A percentile compares a stretch with the other conserved stretches of the same genome.
Evolutionary conservation across 2,888 invertebrate genomes (phyloP).

Genomic region (Synergus umbraculus): DNA sequence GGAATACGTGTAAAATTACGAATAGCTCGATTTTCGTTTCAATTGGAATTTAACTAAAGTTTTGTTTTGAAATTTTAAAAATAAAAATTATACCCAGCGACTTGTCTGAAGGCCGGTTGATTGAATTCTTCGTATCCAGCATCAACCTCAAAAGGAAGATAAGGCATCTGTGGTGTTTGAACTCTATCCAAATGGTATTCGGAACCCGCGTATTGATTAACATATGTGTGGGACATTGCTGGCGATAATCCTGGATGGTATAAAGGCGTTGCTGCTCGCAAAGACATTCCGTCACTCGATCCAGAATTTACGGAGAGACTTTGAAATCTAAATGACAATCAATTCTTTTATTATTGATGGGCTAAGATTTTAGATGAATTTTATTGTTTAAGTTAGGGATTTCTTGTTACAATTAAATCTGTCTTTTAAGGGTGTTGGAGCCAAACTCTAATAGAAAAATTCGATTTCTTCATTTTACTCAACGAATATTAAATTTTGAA

Average conservation of each 20-base stretch:
- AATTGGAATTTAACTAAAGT: background rate
- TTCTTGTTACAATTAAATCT: no score
- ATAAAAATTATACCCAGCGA: constrained; percentile 63
- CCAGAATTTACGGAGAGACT: constrained; percentile 81
- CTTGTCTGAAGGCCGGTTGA: constrained; percentile 70
- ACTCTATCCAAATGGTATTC: constrained; percentile 79
- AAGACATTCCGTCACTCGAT: constrained; percentile 69
- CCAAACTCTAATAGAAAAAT: no score
- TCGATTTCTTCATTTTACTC: no score
- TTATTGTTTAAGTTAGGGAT: no score
- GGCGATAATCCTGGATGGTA: constrained; percentile 76
- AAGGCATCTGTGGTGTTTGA: constrained; percentile 74
- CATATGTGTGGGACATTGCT: constrained; percentile 79
- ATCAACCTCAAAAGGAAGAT: constrained; percentile 71
- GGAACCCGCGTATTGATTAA: constrained; percentile 80
- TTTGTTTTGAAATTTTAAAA: background rate
- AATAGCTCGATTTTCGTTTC: no score
- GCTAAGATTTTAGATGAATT: no score
- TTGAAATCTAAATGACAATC: constrained; percentile 80
- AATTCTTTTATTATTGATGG: background rate
- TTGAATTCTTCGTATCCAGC: constrained; percentile 72
- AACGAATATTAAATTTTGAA: no score
- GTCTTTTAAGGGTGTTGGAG: no score
- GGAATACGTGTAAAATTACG: background rate
- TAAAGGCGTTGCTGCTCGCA: constrained; percentile 72